Base-by-base conservation (phyloP, 2,888 invertebrate species). In the Oscheius sp. region DNA sequence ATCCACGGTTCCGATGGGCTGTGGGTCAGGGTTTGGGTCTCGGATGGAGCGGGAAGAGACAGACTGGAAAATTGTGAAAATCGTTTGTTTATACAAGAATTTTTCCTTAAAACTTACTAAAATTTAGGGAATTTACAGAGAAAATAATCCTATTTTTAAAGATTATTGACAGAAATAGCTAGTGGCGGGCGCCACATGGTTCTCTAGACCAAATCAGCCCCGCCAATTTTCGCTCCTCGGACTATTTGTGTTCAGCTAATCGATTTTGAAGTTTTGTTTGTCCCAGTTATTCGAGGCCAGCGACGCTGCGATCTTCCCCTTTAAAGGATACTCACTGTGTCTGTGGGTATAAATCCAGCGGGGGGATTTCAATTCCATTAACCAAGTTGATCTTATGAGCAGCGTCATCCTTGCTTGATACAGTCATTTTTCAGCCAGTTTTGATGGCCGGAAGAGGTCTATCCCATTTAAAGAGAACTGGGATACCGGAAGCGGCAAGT, bases 1-100 rank as follows among this genome's bases (percentile, higher is more conserved):
- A 80, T 78, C 80, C 80, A 80, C 18, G 71, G 71, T 35, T 71
- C 71, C 25, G 61, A 61, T 23, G 71, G 71, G 46, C 71, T 71
- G 52, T 71, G 71, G 13, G 59, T 49, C 6, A 71, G 52, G 25
- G 71, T 52, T 23, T 71, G 71, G 27, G 49, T n/a, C 46, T 71
- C 71, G 12, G 52, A 59, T 9, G 61, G 35, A 35, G 35, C 3
- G 35, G 35, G 35, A 9, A 35, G 3, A 35, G 35, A 35, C 53
- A 53, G 35, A 35, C 35, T 35, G 35, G 35, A 35, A 35, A 35
- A 35, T 35, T 21, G 55, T 13, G 29, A 7, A 29, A 58, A 29
- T 7, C 29, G 13, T 58, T 12, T 58, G 58, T 27, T 58, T 58
- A 49, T 3, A 49, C 3, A 6, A 6, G 9, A 3, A 35, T 35